phyloP scores from a whole-genome alignment of 2,113 vertebrate species.

The Polypterus bichir region DNA sequence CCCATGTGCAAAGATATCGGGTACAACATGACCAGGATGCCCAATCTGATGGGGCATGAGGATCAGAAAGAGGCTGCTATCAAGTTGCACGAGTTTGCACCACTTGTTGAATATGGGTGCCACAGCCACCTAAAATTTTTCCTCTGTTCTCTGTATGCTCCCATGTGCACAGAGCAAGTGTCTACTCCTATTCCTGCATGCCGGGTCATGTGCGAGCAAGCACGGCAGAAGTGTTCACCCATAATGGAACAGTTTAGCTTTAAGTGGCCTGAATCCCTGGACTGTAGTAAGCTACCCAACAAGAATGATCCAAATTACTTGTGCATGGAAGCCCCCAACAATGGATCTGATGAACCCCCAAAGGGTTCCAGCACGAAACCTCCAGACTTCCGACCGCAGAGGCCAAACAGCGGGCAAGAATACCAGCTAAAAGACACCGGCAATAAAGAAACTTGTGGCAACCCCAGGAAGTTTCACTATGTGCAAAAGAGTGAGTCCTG shows the following conservation, averaged over 20 bases:
- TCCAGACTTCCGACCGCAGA: slow-evolving; percentile 69
- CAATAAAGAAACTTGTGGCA: slow-evolving; percentile 57
- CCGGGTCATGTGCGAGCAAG: slow-evolving; percentile 92
- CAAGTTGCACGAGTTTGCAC: slow-evolving; percentile 79
- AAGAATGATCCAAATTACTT: slow-evolving; percentile 92
- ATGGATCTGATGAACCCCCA: slow-evolving; percentile 71
- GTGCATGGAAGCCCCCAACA: slow-evolving; percentile 95
- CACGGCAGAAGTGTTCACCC: slow-evolving; percentile 78
- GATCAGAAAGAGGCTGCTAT: slow-evolving; percentile 76
- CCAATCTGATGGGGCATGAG: slow-evolving; percentile 80
- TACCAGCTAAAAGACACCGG: slow-evolving; percentile 51
- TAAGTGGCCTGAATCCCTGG: slow-evolving; percentile 83
- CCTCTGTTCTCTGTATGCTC: slow-evolving; percentile 87
- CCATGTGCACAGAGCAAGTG: slow-evolving; percentile 97
- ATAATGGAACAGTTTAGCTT: slow-evolving; percentile 91
- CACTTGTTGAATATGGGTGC: slow-evolving; percentile 76
- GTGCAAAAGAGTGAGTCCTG: slow-evolving; percentile 89
- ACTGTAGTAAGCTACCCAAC: slow-evolving; percentile 82
- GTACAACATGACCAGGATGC: slow-evolving; percentile 92
- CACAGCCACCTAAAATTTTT: slow-evolving; percentile 88
- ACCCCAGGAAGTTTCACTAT: slow-evolving; percentile 86
- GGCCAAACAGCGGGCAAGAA: slow-evolving; percentile 59
- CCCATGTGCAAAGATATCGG: slow-evolving; percentile 92
- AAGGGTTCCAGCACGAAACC: slow-evolving; percentile 73
- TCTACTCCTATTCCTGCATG: slow-evolving; percentile 91